Percentiles rank a stretch among this genome's conserved stretches.
These are phyloP conservation scores for Leucosticte australis DNA, from an alignment of 2,113 vertebrate species.

Conservation along the genomic window DNA sequence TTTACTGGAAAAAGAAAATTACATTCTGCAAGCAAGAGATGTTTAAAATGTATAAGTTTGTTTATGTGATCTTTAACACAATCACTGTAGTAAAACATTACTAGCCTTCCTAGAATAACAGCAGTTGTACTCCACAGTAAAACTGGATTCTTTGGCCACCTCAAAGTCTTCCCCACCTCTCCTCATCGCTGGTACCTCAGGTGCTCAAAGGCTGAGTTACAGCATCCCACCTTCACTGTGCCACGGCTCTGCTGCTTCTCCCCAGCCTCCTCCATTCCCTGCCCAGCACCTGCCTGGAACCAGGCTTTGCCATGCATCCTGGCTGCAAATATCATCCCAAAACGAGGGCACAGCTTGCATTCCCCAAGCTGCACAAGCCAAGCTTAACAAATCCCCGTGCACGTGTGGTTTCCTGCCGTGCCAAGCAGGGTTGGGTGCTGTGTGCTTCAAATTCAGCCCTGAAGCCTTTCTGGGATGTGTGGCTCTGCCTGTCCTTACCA, in stretches of 20 bases:
- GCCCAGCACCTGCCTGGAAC: background rate
- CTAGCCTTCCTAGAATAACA: background rate
- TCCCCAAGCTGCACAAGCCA: background rate
- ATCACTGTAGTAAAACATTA: background rate
- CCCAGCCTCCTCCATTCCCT: background rate
- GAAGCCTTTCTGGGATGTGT: background rate
- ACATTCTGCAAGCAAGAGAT: background rate
- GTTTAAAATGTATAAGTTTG: background rate
- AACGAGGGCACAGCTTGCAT: background rate
- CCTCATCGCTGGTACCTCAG: background rate
- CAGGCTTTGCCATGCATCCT: background rate
- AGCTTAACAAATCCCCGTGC: background rate
- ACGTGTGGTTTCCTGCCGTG: fast-evolving
- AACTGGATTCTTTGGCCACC: background rate
- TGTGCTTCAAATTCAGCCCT: background rate
- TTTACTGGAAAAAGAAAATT: background rate
- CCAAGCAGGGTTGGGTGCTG: background rate
- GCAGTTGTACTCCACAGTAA: background rate
- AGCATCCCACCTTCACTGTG: background rate
- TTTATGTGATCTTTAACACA: background rate
- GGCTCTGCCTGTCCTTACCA: background rate
- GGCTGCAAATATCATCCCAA: background rate
- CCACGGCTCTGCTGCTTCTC: background rate
- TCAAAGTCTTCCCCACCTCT: background rate
- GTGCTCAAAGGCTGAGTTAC: background rate